These are phyloP conservation scores for Etheostoma nigrum DNA, from an alignment of 2,797 vertebrate species.

Conservation along the genomic window DNA sequence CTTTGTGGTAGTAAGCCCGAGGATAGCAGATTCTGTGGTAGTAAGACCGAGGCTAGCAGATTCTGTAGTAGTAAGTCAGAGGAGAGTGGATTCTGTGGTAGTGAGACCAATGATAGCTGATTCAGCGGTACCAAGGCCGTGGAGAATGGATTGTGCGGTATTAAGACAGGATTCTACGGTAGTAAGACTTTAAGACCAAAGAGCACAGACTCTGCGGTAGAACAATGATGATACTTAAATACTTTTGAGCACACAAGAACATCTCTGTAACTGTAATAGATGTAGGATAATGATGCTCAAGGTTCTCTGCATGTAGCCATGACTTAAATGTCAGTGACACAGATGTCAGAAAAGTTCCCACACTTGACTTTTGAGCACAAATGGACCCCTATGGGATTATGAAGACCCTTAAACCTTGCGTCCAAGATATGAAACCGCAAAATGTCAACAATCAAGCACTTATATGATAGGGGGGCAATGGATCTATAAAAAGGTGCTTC, in stretches of 20 bases:
- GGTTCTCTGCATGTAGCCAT: conserved; percentile 44
- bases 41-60: too few relatives aligned
- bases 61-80: too few relatives aligned
- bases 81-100: too few relatives aligned
- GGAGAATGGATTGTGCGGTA: too few relatives aligned
- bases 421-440: conserved; percentile 49
- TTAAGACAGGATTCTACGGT: too few relatives aligned
- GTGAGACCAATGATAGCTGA: too few relatives aligned
- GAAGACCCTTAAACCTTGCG: conserved; percentile 34
- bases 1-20: too few relatives aligned
- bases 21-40: too few relatives aligned
- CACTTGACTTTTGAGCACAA: conserved; percentile 39
- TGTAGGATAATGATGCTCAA: conserved; percentile 35
- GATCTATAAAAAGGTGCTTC: conserved; percentile 17
- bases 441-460: conserved; percentile 46
- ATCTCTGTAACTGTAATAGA: conserved; percentile 28
- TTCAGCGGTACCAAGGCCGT: too few relatives aligned
- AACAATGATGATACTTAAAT: conserved; percentile 24
- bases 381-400: conserved; percentile 49
- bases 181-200: neutral
- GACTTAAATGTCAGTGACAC: conserved; percentile 68
- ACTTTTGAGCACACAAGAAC: conserved; percentile 30
- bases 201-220: neutral
- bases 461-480: conserved; percentile 1
- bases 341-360: conserved; percentile 42